phyloP scores from a whole-genome alignment of 1,140 invertebrate species.

The Caenorhabditis latens region DNA sequence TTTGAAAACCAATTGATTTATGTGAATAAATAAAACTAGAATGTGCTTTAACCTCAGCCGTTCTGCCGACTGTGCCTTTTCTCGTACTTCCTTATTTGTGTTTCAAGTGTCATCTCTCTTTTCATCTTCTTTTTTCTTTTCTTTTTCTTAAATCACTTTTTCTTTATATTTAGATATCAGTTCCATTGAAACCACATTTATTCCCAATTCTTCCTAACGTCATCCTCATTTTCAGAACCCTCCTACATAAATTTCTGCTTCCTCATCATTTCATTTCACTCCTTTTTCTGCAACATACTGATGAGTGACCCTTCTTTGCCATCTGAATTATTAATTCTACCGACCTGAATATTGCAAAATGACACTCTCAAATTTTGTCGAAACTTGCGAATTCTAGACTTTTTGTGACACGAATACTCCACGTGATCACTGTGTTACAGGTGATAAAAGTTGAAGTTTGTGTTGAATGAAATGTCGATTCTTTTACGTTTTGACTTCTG shows the following conservation, averaged over 20 bases:
- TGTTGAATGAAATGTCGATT: neutral
- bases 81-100: slow-evolving; percentile 9
- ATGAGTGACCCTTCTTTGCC: neutral
- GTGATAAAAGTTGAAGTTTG: neutral
- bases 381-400: neutral
- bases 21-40: no score
- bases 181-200: neutral
- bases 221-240: slow-evolving; percentile 5
- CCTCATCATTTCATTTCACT: neutral
- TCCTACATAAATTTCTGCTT: neutral
- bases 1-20: no score
- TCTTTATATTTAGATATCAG: neutral
- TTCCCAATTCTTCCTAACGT: neutral
- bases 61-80: slow-evolving; percentile 9
- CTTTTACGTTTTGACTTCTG: neutral
- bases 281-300: slow-evolving; percentile 13
- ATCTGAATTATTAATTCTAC: slow-evolving; percentile 29
- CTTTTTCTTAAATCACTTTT: neutral
- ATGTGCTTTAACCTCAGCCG: neutral
- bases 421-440: neutral
- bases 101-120: neutral
- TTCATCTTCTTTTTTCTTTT: neutral
- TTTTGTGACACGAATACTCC: neutral
- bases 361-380: neutral
- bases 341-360: slow-evolving; percentile 13